A percentile compares a stretch with the other conserved stretches of the same genome.
Conservation (phyloP, 2,113 vertebrate species). For the Nothoprocta pentlandii region DNA sequence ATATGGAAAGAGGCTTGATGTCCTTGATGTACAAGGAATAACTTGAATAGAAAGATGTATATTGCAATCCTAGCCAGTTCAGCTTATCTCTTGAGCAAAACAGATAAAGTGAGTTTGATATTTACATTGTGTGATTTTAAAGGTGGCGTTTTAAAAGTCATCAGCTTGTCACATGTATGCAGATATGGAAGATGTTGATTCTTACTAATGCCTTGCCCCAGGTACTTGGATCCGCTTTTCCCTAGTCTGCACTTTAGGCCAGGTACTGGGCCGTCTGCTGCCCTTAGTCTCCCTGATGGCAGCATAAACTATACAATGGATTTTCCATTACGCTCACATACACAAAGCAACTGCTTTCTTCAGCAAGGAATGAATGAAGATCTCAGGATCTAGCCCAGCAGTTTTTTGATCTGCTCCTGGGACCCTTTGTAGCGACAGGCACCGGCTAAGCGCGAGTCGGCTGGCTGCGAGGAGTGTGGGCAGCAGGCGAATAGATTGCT, state of each 20-base stretch:
- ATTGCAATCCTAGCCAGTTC: background rate
- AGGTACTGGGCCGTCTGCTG: background rate
- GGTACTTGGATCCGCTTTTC: background rate
- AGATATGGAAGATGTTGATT: background rate
- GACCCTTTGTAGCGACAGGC: background rate
- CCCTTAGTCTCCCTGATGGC: background rate
- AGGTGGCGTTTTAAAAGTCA: background rate
- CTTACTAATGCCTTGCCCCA: accelerated
- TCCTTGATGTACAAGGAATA: background rate
- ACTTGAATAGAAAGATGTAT: accelerated
- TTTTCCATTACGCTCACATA: background rate
- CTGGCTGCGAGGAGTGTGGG: background rate
- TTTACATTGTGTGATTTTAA: background rate
- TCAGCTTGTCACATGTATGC: background rate
- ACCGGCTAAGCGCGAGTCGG: background rate
- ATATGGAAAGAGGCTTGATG: background rate
- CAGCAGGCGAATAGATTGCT: background rate
- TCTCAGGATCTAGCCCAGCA: constrained; percentile 3
- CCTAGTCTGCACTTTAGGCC: background rate
- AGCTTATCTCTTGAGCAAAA: background rate
- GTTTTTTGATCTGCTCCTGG: background rate
- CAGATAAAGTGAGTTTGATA: background rate
- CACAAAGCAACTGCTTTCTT: background rate
- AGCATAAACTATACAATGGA: background rate
- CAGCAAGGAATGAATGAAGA: background rate